Evolutionary conservation across 2,797 vertebrate genomes (phyloP).

Genomic region (Gouania willdenowi): DNA sequence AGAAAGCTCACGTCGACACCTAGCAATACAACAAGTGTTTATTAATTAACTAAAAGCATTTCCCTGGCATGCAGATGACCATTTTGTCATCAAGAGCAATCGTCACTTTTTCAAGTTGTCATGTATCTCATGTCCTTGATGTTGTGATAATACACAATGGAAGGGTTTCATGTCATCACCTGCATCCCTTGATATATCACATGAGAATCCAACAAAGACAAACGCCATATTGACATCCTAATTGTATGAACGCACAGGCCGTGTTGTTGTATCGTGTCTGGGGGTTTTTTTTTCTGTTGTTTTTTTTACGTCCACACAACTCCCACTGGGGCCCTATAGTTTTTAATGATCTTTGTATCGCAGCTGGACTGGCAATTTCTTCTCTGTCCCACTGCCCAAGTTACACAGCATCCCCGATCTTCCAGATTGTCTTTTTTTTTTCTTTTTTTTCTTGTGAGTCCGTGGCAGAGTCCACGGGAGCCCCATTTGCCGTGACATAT

Average conservation of each 20-base stretch:
- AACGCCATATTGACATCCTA: slow-evolving; percentile 22
- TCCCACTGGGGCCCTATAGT: slow-evolving; percentile 4
- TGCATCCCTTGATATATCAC: slow-evolving; percentile 34
- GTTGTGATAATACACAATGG: slow-evolving; percentile 35
- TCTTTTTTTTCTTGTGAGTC: slow-evolving; percentile 20
- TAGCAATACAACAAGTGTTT: slow-evolving; percentile 32
- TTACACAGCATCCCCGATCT: slow-evolving; percentile 30
- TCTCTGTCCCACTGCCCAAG: slow-evolving; percentile 13
- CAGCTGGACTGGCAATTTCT: slow-evolving; percentile 14
- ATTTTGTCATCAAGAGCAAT: slow-evolving; percentile 52
- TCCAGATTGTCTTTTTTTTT: slow-evolving; percentile 38
- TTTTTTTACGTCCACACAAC: slow-evolving; percentile 13
- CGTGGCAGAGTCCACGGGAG: slow-evolving; percentile 64
- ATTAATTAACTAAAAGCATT: slow-evolving; percentile 39
- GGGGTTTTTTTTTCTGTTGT: neutral
- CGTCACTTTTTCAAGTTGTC: slow-evolving; percentile 68
- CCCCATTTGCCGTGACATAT: slow-evolving; percentile 70
- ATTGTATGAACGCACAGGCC: slow-evolving; percentile 24
- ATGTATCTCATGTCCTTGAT: slow-evolving; percentile 55
- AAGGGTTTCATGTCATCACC: slow-evolving; percentile 57
- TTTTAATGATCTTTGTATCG: slow-evolving; percentile 26
- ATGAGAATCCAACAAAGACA: slow-evolving; percentile 30
- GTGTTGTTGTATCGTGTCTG: no score
- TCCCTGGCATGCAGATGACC: slow-evolving; percentile 58
- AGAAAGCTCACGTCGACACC: slow-evolving; percentile 50